These are phyloP conservation scores for Philonicus albiceps DNA, from an alignment of 2,888 invertebrate genomes.

Conservation along the genomic window DNA sequence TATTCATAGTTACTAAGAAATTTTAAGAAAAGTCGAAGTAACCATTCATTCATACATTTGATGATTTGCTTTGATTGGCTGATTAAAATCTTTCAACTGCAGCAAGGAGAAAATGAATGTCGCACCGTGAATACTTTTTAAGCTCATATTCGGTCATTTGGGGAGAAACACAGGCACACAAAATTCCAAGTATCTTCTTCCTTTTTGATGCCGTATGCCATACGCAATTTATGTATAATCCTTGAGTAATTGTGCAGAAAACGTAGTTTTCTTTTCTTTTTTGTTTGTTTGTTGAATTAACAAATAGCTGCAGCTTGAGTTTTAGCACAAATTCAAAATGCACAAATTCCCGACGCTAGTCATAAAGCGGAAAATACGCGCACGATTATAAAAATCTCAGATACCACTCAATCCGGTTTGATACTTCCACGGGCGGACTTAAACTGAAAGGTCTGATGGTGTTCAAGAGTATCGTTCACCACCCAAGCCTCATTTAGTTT, in stretches of 20 bases:
- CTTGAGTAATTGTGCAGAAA: neutral
- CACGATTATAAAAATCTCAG: neutral
- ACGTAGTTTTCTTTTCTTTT: neutral
- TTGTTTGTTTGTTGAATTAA: neutral
- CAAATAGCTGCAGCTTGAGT: neutral
- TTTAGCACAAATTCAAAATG: neutral
- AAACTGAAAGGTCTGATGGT: slow-evolving; percentile 14
- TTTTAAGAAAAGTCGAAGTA: neutral
- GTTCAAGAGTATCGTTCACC: neutral
- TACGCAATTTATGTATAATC: neutral
- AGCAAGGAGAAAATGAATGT: neutral
- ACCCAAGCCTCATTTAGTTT: slow-evolving; percentile 1
- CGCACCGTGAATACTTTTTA: neutral
- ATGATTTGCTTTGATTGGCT: neutral
- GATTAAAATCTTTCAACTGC: neutral
- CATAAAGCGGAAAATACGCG: neutral
- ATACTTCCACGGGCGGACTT: slow-evolving; percentile 17
- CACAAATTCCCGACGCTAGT: neutral
- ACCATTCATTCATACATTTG: neutral
- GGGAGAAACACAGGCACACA: neutral
- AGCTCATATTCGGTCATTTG: neutral
- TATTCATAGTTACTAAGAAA: neutral
- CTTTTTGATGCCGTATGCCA: neutral
- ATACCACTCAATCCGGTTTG: neutral
- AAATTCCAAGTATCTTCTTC: neutral